Percentiles rank a stretch among this genome's conserved stretches.
Conservation (phyloP, 2,797 vertebrate genomes). For the Atherinosoma microstoma region DNA sequence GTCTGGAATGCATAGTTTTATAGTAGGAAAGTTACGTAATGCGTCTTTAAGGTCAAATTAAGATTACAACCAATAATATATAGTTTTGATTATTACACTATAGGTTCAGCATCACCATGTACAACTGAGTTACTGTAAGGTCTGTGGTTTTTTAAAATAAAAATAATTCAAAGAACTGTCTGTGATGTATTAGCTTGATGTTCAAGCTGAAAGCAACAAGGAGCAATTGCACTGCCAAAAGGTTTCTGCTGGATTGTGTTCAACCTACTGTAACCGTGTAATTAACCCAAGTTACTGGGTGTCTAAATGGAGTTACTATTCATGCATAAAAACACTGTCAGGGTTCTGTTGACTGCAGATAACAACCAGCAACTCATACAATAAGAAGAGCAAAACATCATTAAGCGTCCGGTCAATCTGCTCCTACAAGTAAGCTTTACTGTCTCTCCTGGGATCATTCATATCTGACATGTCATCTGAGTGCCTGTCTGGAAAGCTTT, state of each 20-base stretch:
- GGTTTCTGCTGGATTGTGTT: slow-evolving; percentile 5
- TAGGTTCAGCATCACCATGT: neutral
- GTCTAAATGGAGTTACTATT: neutral
- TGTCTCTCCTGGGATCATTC: neutral
- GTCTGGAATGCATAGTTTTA: too few species aligned
- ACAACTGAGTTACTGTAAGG: slow-evolving; percentile 9
- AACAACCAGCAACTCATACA: neutral
- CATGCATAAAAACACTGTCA: neutral
- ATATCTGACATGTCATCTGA: neutral
- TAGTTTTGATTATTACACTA: neutral
- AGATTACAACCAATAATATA: too few species aligned
- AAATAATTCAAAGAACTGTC: neutral
- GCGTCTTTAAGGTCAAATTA: too few species aligned
- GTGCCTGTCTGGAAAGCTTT: neutral
- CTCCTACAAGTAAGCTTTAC: neutral
- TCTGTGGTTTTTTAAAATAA: neutral
- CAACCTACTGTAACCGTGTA: neutral
- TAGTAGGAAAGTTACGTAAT: too few species aligned
- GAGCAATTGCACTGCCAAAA: slow-evolving; percentile 11
- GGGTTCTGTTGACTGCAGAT: neutral
- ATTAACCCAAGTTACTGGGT: neutral
- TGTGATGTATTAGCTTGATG: slow-evolving; percentile 8
- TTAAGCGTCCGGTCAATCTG: neutral
- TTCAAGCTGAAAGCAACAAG: slow-evolving; percentile 2
- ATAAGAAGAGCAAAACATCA: neutral